These are phyloP conservation scores for Echinarachnius parma DNA, from an alignment of 53 echinoderm and acorn worm genomes.

Conservation along the genomic window DNA sequence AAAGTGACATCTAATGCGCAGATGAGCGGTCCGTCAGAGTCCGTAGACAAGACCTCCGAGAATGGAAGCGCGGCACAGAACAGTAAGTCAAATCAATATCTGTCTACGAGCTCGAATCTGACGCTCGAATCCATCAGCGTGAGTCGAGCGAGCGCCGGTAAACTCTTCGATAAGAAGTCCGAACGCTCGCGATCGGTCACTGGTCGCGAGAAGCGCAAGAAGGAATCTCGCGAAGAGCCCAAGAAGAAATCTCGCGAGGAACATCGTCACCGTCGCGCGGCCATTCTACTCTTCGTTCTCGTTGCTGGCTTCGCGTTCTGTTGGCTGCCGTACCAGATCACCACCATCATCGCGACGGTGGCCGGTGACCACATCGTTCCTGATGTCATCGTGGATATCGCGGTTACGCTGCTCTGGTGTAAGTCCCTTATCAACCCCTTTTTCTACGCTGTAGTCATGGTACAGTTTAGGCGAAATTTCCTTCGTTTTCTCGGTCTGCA, in stretches of 20 bases:
- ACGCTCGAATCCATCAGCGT: too few relatives aligned
- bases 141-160: too few relatives aligned
- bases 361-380: slow-evolving; percentile 53
- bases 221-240: not conserved
- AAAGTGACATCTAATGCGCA: too few relatives aligned
- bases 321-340: slow-evolving; percentile 64
- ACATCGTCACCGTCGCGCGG: slow-evolving; percentile 58
- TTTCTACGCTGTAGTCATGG: slow-evolving; percentile 63
- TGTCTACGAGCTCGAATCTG: too few relatives aligned
- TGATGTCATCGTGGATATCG: slow-evolving; percentile 32
- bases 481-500: slow-evolving; percentile 47
- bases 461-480: slow-evolving; percentile 62
- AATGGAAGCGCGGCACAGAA: too few relatives aligned
- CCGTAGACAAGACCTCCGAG: too few relatives aligned
- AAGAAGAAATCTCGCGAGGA: slow-evolving; percentile 30
- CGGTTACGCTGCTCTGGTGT: slow-evolving; percentile 69
- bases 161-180: too few relatives aligned
- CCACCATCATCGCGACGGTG: slow-evolving; percentile 40
- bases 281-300: slow-evolving; percentile 53
- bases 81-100: too few relatives aligned
- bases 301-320: slow-evolving; percentile 56
- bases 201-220: not conserved
- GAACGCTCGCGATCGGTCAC: not conserved
- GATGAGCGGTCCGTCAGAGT: too few relatives aligned
- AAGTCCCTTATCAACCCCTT: slow-evolving; percentile 79